Percentiles rank a stretch among this genome's conserved stretches.
phyloP scores from a whole-genome alignment of 2,888 invertebrate genomes.

The Carpatolechia fugitivella region DNA sequence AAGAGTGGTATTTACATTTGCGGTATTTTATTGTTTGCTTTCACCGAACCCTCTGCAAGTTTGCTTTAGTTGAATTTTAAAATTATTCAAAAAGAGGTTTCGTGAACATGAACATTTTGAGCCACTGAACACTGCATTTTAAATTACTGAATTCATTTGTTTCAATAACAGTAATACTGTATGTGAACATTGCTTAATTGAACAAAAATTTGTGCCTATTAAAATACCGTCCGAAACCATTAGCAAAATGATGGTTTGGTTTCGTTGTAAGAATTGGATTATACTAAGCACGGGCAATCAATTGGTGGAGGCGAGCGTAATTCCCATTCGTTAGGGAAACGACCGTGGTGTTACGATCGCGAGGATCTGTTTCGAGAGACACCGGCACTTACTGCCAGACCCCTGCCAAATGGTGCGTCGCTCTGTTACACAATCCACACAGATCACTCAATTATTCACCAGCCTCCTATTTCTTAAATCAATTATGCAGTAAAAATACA shows the following conservation, averaged over 20 bases:
- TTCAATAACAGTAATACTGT: too few species aligned
- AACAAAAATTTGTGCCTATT: too few species aligned
- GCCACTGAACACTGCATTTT: too few species aligned
- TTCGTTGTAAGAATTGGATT: conserved; percentile 24
- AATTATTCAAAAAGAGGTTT: too few species aligned
- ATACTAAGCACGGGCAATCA: conserved; percentile 32
- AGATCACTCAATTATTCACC: conserved; percentile 50
- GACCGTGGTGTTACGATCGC: conserved; percentile 45
- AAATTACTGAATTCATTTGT: too few species aligned
- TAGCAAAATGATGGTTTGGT: conserved; percentile 18
- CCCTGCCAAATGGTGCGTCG: conserved; percentile 56
- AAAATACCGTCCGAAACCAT: neutral
- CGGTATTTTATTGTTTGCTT: neutral
- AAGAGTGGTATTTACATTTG: neutral
- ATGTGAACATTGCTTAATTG: too few species aligned
- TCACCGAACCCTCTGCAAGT: neutral
- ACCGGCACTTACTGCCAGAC: conserved; percentile 56
- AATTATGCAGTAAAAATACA: conserved; percentile 24
- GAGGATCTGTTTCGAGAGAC: conserved; percentile 48
- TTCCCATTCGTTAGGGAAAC: conserved; percentile 58
- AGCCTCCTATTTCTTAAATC: conserved; percentile 42
- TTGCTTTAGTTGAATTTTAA: too few species aligned
- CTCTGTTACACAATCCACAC: conserved; percentile 40
- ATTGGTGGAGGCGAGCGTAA: conserved; percentile 34
- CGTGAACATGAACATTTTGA: too few species aligned